Conservation (phyloP, 2,888 invertebrate genomes). For the Strigamia transsilvanica region DNA sequence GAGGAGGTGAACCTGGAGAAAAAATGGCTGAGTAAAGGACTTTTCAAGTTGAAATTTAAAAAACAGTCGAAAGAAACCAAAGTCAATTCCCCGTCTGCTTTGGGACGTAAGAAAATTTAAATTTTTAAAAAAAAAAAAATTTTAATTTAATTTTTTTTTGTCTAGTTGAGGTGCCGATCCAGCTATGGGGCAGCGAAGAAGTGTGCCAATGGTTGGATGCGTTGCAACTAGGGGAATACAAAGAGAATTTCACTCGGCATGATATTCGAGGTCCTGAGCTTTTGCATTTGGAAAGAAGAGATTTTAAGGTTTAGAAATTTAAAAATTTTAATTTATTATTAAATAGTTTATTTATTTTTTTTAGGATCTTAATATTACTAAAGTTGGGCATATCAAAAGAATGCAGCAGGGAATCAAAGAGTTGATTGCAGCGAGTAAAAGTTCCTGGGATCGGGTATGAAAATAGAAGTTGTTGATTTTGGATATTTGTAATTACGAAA, state of each 20-base stretch:
- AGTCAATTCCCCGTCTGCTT: slow-evolving; percentile 53
- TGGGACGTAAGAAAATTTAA: slow-evolving; percentile 50
- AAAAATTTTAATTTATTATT: too few species aligned
- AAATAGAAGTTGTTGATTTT: neutral
- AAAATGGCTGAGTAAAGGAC: slow-evolving; percentile 58
- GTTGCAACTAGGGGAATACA: slow-evolving; percentile 87
- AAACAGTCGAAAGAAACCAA: slow-evolving; percentile 56
- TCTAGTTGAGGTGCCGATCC: slow-evolving; percentile 62
- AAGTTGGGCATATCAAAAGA: slow-evolving; percentile 95
- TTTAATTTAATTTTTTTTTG: neutral
- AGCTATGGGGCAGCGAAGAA: slow-evolving; percentile 84
- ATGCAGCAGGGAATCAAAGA: slow-evolving; percentile 93
- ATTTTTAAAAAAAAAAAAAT: neutral
- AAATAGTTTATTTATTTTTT: slow-evolving; percentile 61
- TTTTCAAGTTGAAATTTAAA: slow-evolving; percentile 59
- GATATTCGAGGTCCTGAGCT: slow-evolving; percentile 92
- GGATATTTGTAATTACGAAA: neutral
- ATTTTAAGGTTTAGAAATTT: slow-evolving; percentile 66
- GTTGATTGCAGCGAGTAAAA: neutral
- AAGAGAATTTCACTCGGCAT: slow-evolving; percentile 87
- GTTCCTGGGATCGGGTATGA: slow-evolving; percentile 34
- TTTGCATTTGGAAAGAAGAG: slow-evolving; percentile 81
- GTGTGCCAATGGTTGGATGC: slow-evolving; percentile 90
- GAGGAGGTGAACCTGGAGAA: slow-evolving; percentile 63
- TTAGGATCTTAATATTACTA: slow-evolving; percentile 90